Conservation (phyloP, 2,888 invertebrate genomes). For the Pollenia amentaria region DNA sequence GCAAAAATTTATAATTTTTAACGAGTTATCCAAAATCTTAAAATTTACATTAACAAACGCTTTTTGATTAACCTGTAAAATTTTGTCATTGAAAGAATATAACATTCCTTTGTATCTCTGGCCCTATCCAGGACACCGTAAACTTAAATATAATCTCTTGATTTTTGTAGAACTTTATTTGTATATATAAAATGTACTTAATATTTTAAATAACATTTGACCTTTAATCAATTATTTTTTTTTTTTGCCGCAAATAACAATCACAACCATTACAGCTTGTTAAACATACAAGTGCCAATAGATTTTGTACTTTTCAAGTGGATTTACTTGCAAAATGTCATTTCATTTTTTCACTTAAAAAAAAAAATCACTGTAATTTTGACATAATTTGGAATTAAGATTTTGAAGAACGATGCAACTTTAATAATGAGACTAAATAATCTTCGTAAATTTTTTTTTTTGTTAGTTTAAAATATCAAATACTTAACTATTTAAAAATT, state of each 20-base stretch:
- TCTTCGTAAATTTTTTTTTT: too few relatives aligned
- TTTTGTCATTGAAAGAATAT: too few relatives aligned
- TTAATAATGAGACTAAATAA: neutral
- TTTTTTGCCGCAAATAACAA: neutral
- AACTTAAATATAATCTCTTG: neutral
- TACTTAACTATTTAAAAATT: neutral
- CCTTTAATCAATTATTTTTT: constrained; percentile 42
- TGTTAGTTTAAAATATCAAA: neutral
- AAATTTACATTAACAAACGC: too few relatives aligned
- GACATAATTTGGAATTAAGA: neutral
- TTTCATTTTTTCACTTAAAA: neutral
- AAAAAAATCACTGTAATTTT: neutral
- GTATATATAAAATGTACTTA: neutral
- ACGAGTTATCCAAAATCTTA: too few relatives aligned
- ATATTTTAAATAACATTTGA: constrained; percentile 46
- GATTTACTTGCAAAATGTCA: neutral
- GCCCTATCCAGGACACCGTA: neutral
- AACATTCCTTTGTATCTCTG: neutral
- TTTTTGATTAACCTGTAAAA: too few relatives aligned
- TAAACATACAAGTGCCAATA: neutral
- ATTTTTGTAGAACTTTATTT: neutral
- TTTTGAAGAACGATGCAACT: neutral
- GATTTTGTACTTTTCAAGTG: constrained; percentile 4
- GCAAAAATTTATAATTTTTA: too few relatives aligned
- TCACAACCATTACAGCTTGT: constrained; percentile 12